Evolutionary conservation across 2,113 vertebrate species (phyloP).

Genomic region (Cairina moschata): DNA sequence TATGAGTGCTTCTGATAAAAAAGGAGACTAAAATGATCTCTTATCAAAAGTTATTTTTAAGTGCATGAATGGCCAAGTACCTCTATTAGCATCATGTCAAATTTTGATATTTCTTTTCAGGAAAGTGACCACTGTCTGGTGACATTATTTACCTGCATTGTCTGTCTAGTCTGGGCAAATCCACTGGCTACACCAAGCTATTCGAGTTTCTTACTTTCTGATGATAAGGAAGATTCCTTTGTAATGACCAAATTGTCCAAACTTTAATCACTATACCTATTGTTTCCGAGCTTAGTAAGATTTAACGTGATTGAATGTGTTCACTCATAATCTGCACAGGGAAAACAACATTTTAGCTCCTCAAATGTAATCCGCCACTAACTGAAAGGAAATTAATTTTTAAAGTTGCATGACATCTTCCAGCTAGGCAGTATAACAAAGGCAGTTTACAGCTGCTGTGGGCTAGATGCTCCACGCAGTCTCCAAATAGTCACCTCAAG

Average conservation of each 20-base stretch:
- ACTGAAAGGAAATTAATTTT: conserved; percentile 77
- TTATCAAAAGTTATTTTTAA: neutral
- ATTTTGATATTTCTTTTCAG: neutral
- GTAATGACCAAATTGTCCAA: conserved; percentile 63
- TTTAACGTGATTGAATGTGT: conserved; percentile 72
- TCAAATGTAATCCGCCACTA: conserved; percentile 75
- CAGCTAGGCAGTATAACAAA: conserved; percentile 57
- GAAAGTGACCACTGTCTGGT: neutral
- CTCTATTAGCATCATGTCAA: neutral
- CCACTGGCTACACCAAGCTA: neutral
- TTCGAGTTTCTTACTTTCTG: conserved; percentile 56
- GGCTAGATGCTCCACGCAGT: conserved; percentile 54
- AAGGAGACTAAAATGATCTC: neutral
- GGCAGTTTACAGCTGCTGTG: conserved; percentile 43
- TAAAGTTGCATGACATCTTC: conserved; percentile 73
- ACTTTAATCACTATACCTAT: conserved; percentile 75
- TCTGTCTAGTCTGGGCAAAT: neutral
- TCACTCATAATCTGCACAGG: conserved; percentile 71
- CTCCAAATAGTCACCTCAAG: conserved; percentile 38
- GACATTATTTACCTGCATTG: neutral
- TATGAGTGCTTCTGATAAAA: neutral
- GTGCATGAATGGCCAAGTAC: neutral
- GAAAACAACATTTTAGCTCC: conserved; percentile 76
- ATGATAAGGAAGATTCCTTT: conserved; percentile 63
- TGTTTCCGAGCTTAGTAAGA: conserved; percentile 69